Evolutionary conservation across 37 sponge, comb jelly and placozoan species (phyloP).

Genomic region (Theonella swinhoei): DNA sequence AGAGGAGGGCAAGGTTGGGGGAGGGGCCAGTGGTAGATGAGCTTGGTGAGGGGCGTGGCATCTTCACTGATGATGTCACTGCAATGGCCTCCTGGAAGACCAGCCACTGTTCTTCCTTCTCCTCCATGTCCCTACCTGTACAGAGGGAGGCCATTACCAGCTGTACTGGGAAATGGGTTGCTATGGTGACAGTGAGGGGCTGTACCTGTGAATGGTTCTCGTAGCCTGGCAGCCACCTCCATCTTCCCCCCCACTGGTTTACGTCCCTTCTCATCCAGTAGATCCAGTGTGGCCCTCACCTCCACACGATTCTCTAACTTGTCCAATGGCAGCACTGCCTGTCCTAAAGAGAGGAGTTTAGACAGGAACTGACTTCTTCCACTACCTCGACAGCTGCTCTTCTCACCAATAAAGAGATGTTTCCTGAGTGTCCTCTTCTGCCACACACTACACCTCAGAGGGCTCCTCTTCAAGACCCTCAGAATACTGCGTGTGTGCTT

Average conservation of each 20-base stretch:
- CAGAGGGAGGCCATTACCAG: background rate
- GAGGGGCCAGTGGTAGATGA: background rate
- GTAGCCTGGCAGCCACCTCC: constrained; percentile 66
- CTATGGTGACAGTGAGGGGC: background rate
- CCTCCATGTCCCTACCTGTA: constrained; percentile 45
- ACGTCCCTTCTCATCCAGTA: constrained; percentile 65
- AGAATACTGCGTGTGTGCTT: constrained; percentile 62
- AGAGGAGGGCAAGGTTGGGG: constrained; percentile 18
- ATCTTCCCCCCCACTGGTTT: constrained; percentile 79
- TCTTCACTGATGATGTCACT: constrained; percentile 27
- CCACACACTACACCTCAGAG: constrained; percentile 64
- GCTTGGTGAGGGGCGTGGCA: constrained; percentile 30
- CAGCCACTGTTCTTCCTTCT: constrained; percentile 64
- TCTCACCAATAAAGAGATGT: constrained; percentile 51
- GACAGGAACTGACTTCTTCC: background rate
- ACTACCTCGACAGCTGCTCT: background rate
- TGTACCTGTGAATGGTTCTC: constrained; percentile 77
- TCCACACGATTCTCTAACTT: constrained; percentile 72
- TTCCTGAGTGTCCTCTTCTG: constrained; percentile 63
- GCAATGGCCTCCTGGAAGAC: constrained; percentile 63
- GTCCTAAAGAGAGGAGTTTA: constrained; percentile 21
- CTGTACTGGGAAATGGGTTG: background rate
- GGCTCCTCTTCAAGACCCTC: constrained; percentile 75
- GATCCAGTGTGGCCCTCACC: constrained; percentile 35
- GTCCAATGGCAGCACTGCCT: constrained; percentile 56